Conservation (phyloP, 2,113 vertebrate species). For the Antidorcas marsupialis region DNA sequence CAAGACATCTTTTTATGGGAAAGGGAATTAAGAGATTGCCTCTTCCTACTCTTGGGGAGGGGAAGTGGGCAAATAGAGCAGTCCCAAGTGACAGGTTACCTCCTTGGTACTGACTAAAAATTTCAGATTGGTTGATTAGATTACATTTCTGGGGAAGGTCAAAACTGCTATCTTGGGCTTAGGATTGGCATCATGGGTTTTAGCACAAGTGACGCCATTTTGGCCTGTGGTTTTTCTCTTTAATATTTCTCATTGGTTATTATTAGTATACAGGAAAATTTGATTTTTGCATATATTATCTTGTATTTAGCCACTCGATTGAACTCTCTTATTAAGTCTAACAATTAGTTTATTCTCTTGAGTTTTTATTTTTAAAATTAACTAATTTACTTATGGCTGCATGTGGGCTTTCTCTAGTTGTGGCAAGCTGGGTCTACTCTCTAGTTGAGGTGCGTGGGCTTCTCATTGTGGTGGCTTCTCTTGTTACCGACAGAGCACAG, state of each 20-base stretch:
- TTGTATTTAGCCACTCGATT: neutral
- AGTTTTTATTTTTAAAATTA: constrained; percentile 15
- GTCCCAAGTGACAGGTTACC: neutral
- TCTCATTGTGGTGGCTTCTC: neutral
- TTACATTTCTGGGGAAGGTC: neutral
- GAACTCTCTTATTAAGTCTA: neutral
- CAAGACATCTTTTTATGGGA: neutral
- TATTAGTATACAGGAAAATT: neutral
- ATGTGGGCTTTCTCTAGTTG: neutral
- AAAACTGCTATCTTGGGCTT: neutral
- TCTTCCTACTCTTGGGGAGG: neutral
- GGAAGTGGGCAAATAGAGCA: neutral
- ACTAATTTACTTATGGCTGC: neutral
- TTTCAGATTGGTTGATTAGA: neutral
- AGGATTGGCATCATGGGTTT: neutral
- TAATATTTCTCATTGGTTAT: neutral
- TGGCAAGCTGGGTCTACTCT: neutral
- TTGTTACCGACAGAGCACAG: neutral
- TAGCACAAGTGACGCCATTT: neutral
- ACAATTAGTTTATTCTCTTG: neutral
- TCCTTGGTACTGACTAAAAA: neutral
- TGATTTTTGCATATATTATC: neutral
- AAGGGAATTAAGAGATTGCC: neutral
- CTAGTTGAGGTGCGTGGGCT: neutral
- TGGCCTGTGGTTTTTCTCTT: neutral